Base-by-base conservation (phyloP, 2,888 invertebrate species). In the Diplazon laetatorius region DNA sequence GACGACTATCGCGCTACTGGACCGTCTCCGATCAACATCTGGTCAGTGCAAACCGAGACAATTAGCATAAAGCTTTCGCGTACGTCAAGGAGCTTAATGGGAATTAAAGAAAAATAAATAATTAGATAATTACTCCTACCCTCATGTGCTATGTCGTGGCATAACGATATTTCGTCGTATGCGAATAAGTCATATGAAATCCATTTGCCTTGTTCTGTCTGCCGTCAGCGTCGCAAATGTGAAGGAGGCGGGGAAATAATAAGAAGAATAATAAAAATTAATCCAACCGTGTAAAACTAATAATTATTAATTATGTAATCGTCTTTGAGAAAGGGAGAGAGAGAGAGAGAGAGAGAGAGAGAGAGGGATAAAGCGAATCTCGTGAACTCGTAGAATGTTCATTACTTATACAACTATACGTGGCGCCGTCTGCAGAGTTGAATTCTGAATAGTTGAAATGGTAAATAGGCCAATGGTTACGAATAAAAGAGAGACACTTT, bases 1-100 rank as follows among this genome's bases (percentile, higher is more conserved):
- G 48, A 63, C 66, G 55, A 70, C 42, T 48, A 57, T 44, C 66
- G 25, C 35, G 9, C 71, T 63, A 75, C 78, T 78, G 71, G 68
- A 57, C 62, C 57, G 6, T 22, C 9, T 37, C 8, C 52, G 16
- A 57, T 71, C 30, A 8, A 75, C 78, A 71, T 75, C 75, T 75
- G 75, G 71, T 71, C 62, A 55, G 62, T 42, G 63, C 52, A 50
- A 37, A 59, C 44, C 25, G 5, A 59, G 42, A 78, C 71, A 72
- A 78, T 78, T 78, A 75, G 68, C 66, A 72, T 65, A 44, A 46
- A 55, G 78, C 75, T 75, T 78, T 68, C 46, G 65, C 62, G 60
- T 78, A 68, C 78, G 71, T 75, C 75, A 72, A 68, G 71, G 62
- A 75, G 75, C 44, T 75, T 68, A 78, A 35, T 12, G 14, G 42